Evolutionary conservation across 1,140 invertebrate species (phyloP), one percentile per base, ranked within the genome.

Genomic region (Heliothis virescens): DNA sequence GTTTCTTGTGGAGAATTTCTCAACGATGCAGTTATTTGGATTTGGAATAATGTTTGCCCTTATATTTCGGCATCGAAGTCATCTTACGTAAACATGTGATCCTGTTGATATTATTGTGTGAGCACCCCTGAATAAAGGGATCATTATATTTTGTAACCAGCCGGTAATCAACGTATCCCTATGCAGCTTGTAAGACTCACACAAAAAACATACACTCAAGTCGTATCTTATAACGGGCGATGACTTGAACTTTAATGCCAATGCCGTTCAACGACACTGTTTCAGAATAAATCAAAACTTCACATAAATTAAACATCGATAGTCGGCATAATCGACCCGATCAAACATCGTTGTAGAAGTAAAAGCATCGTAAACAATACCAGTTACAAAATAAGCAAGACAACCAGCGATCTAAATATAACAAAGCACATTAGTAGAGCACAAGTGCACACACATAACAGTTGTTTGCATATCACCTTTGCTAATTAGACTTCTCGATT

Each of bases 401-500:
- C 48, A 76, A 62, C 50, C 48, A 71, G 63, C 41, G 21, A 29
- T 52, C 60, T 76, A 76, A 76, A 65, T 65, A 76, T 60, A 71
- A 71, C 48, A 71, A 71, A 71, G 67, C 67, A 75, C 41, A 26
- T 48, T 75, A 50, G 57, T 47, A 52, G 41, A 76, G 60, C 74
- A 50, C 60, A 63, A 76, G 60, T 76, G 41, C 29, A 76, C 74
- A 76, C 74, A 65, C 55, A 53, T 50, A 60, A 29, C 67, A 71
- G 47, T 50, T 11, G 47, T 62, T 75, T 62, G 26, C 11, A 78
- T 29, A 71, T 78, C 63, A 89, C 88, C 88, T 89, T 87, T 86
- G 60, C 55, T 41, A 18, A 87, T 57, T 11, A 88, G 81, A 67
- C 62, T 86, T 86, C 83, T 88, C 69, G 79, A 77, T 59, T 88